phyloP scores from a whole-genome alignment of 2,797 vertebrate genomes.

The Huso huso region DNA sequence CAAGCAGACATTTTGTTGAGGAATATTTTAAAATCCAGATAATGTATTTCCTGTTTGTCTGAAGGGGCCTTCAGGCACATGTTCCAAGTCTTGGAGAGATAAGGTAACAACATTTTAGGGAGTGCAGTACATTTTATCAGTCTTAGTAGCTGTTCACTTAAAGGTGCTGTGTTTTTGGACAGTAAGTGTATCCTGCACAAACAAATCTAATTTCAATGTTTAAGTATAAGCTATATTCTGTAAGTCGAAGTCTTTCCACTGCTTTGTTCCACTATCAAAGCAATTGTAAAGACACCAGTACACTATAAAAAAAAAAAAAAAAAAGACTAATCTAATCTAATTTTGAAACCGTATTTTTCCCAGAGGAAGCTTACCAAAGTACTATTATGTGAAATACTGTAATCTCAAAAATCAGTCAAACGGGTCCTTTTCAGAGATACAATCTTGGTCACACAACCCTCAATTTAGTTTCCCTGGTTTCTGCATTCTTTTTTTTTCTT shows the following conservation, averaged over 20 bases:
- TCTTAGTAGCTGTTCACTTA: too few relatives aligned
- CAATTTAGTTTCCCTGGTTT: constrained; percentile 19
- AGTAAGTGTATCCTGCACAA: not conserved
- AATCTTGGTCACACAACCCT: constrained; percentile 14
- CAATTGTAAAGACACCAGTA: not conserved
- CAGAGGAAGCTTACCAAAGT: constrained; percentile 6
- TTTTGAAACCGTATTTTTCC: constrained; percentile 5
- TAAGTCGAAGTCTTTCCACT: not conserved
- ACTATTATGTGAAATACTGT: constrained; percentile 11
- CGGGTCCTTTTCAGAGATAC: constrained; percentile 9
- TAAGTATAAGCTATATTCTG: not conserved
- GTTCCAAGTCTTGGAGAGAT: too few relatives aligned
- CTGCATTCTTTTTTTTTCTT: constrained; percentile 10
- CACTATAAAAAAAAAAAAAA: not conserved
- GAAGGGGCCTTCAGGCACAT: too few relatives aligned
- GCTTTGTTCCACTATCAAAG: not conserved
- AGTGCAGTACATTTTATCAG: too few relatives aligned
- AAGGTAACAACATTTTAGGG: too few relatives aligned
- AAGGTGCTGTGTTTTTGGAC: too few relatives aligned
- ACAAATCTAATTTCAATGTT: too few relatives aligned
- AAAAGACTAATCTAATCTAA: not conserved
- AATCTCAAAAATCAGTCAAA: constrained; percentile 10
- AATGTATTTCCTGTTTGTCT: too few relatives aligned
- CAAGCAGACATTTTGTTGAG: too few relatives aligned
- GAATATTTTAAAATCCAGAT: too few relatives aligned